Evolutionary conservation across 2,113 vertebrate genomes (phyloP), one percentile per base, ranked within the genome.

Genomic region (Spea multiplicata): DNA sequence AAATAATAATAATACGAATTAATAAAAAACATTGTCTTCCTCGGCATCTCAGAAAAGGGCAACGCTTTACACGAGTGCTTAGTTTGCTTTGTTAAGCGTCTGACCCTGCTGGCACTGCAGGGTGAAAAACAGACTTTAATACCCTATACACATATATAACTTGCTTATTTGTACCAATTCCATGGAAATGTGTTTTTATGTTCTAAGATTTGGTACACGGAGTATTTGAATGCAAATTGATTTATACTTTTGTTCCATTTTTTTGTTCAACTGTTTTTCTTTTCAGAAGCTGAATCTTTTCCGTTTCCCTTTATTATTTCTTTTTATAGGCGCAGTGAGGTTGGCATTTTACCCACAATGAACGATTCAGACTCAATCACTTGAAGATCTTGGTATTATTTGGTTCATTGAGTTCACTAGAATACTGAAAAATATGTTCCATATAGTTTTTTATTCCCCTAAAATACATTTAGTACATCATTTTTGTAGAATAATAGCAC

Each of bases 401-500:
- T 53, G 48, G 30, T 66, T 55, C 69, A 17, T 45, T 66, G 69
- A 53, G 59, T 50, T 47, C 45, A n/a, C 17, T 16, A 8, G 48
- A 61, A 30, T 16, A 48, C 45, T 16, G 76, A 47, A 8, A 73
- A 55, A 66, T 66, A 55, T 44, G 7, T 57, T 65, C 70, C 14
- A 9, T 55, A 12, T 30, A 17, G 3, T 44, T n/a, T 66, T 57
- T 52, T 12, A 13, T 46, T 45, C 52, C 9, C n/a, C n/a, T n/a
- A 6, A 78, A 78, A 71, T 71, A 2, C n/a, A 50, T 47, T 47
- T 5, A 12, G 44, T 57, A 13, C 55, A 71, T 53, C 65, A 44
- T 78, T 46, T 71, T n/a, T 65, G 59, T 78, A 47, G 3, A 52
- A 8, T 72, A 72, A 76, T 72, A 47, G 50, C 57, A 59, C 52